A percentile compares a stretch with the other conserved stretches of the same genome.
Conservation (phyloP, 2,888 invertebrate species). For the Platycheirus rosarum region DNA sequence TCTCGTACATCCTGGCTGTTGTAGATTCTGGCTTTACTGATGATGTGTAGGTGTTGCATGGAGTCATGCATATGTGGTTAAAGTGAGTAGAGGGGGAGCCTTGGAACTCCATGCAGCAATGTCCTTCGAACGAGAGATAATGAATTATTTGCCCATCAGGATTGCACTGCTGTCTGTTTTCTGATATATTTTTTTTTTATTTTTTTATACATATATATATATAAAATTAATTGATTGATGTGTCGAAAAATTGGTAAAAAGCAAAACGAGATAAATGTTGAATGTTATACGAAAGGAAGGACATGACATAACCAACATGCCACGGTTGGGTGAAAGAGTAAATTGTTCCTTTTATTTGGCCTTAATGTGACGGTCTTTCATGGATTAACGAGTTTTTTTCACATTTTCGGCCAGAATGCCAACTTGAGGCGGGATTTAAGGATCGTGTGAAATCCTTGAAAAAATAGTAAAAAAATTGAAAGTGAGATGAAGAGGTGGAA, state of each 20-base stretch:
- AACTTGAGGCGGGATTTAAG: not conserved
- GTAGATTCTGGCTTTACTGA: not conserved
- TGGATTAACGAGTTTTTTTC: slow-evolving; percentile 59
- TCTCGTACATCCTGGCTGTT: not conserved
- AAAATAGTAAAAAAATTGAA: slow-evolving; percentile 10
- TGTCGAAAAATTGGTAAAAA: slow-evolving; percentile 68
- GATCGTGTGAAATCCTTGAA: not conserved
- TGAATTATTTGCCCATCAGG: slow-evolving; percentile 74
- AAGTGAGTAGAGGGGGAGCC: not conserved
- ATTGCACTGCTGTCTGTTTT: slow-evolving; percentile 42
- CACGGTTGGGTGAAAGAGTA: slow-evolving; percentile 34
- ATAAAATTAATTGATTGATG: slow-evolving; percentile 66
- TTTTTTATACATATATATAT: not conserved
- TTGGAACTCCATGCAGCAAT: slow-evolving; percentile 22
- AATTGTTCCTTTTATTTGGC: slow-evolving; percentile 56
- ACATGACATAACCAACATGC: slow-evolving; percentile 30
- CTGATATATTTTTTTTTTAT: slow-evolving; percentile 14
- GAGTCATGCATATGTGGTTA: slow-evolving; percentile 54
- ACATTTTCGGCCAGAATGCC: not conserved
- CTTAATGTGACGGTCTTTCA: slow-evolving; percentile 61
- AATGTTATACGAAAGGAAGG: slow-evolving; percentile 3
- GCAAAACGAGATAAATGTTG: slow-evolving; percentile 29
- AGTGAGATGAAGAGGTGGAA: slow-evolving; percentile 15
- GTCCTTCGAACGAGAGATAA: slow-evolving; percentile 70
- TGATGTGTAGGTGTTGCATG: not conserved